Evolutionary conservation across 92 coral and sea anemone genomes (phyloP).

Genomic region (Hydrozoanthus gracilis): DNA sequence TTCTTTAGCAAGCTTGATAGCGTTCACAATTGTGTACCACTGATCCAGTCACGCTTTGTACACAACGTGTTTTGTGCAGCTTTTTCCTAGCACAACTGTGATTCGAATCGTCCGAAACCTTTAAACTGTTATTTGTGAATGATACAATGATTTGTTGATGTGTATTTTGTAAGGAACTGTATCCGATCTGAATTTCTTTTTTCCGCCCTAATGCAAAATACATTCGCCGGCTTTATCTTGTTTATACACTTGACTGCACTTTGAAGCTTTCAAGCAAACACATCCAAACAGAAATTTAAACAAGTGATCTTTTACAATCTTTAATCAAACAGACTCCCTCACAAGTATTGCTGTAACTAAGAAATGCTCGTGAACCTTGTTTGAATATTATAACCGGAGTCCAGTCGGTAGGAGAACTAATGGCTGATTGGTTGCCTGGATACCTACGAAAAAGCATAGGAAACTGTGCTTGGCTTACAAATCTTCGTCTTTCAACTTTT

Average conservation of each 20-base stretch:
- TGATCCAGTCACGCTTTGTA: neutral
- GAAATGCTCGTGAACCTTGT: neutral
- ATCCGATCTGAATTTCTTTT: neutral
- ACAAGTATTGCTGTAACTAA: neutral
- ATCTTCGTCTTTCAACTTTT: too few species aligned
- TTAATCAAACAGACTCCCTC: constrained; percentile 8
- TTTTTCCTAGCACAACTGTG: neutral
- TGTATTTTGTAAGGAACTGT: neutral
- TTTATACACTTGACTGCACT: neutral
- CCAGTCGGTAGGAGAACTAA: neutral
- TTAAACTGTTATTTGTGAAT: neutral
- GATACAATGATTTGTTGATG: neutral
- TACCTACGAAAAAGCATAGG: neutral
- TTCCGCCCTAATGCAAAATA: neutral
- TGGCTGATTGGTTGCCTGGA: constrained; percentile 10
- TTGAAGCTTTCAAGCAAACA: neutral
- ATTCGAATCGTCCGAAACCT: neutral
- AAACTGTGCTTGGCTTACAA: neutral
- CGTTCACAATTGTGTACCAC: neutral
- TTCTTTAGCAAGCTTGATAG: neutral
- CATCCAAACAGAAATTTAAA: neutral
- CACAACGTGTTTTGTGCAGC: neutral
- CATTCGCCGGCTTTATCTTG: neutral
- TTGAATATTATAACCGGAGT: neutral
- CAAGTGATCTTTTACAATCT: neutral